Percentiles rank a stretch among this genome's conserved stretches.
Conservation (phyloP, 2,113 vertebrate species). For the Gavialis gangeticus region DNA sequence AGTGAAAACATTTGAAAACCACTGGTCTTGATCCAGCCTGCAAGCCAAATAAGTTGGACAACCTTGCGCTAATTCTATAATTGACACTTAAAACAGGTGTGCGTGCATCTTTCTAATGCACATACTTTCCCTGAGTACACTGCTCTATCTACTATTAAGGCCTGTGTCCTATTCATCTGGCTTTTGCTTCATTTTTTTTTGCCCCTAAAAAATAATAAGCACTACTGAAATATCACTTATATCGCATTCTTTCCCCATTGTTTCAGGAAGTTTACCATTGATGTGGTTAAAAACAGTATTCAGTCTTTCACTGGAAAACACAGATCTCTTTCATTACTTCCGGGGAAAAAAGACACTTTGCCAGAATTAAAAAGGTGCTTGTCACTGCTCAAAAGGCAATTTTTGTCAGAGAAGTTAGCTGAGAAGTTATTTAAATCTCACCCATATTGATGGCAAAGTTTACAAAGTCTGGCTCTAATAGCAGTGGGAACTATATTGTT, state of each 20-base stretch:
- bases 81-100: not conserved
- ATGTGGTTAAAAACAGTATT: not conserved
- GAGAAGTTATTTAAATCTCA: not conserved
- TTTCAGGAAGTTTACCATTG: not conserved
- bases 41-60: too few relatives aligned
- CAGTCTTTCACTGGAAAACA: not conserved
- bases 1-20: too few relatives aligned
- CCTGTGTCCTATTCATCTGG: accelerated
- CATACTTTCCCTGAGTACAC: not conserved
- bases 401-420: not conserved
- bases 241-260: not conserved
- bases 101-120: not conserved
- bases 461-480: not conserved
- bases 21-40: too few relatives aligned
- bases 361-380: not conserved
- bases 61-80: too few relatives aligned
- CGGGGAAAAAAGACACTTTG: not conserved
- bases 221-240: not conserved
- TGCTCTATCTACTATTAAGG: not conserved
- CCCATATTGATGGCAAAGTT: not conserved
- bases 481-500: not conserved
- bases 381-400: not conserved
- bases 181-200: not conserved
- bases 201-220: not conserved
- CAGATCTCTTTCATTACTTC: not conserved